Base-by-base conservation (phyloP, 2,888 invertebrate species). In the Seira sanloemensis region DNA sequence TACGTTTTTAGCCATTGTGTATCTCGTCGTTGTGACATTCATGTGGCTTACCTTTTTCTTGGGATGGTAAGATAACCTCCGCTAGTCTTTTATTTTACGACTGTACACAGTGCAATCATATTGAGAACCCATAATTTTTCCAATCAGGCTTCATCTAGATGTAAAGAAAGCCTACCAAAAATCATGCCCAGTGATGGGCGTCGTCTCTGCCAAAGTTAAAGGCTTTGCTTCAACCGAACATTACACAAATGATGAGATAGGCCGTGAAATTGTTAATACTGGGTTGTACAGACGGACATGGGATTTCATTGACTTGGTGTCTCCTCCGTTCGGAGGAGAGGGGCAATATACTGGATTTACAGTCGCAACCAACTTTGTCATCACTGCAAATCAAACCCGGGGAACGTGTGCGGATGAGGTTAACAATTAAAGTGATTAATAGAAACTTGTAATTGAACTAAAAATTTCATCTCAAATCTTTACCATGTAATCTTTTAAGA, bases 241-340 rank as follows among this genome's bases (percentile, higher is more conserved):
- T 54, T 79, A 88, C 0, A 62, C 87, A 37, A 85, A 89, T 46
- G 84, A 84, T 4, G 85, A 88, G 19, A 68, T 89, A 7, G 73
- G 71, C 1, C 12, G 0, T 12, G 26, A 19, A 21, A 85, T 88
- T 0, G 46, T 75, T 16, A 77, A 88, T 66, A 74, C 82, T 1
- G 68, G 80, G 0, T 69, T 88, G 24, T 91, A 91, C 84, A 86
- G 88, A 23, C 86, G 90, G 76, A 86, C 91, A 46, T 93, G 92
- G 92, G 92, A 93, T 89, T 91, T 91, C 4, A 90, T 91, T 5
- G 93, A 93, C 85, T 91, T 92, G 89, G 91, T 92, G 1, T 90
- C 92, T 16, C 92, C 93, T 2, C 91, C 92, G 1, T 83, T 87
- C 81, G 88, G 88, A 18, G 92, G 91, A 91, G 92, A 92, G 89